Evolutionary conservation across 2,113 vertebrate genomes (phyloP), one percentile per base, ranked within the genome.

Genomic region (Calonectris borealis): DNA sequence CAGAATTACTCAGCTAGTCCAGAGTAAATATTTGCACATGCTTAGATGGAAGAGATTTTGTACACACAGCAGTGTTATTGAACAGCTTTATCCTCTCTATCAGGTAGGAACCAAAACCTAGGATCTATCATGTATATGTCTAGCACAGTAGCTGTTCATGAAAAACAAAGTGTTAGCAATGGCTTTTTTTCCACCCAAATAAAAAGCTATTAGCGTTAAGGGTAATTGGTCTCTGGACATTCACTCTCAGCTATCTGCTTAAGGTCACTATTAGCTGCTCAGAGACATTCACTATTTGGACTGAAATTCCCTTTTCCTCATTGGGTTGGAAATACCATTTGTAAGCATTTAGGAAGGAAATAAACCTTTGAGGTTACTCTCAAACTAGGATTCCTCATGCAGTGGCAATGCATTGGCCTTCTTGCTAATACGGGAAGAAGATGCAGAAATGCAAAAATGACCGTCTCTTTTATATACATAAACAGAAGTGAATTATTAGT

Each of bases 11-110:
- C 95, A 97, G 66, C 91, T 97, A 86, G 85, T 82, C 57, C 97
- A 97, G 77, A 97, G 93, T 90, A 98, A 98, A 95, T 96, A 97
- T 42, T 97, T 99, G 58, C 94, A 98, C 52, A 96, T 97, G 97
- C 95, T 98, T 78, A 98, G 98, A 81, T 98, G 98, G 98, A 98
- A 98, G 83, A 96, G 94, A 66, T 98, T 98, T 94, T 98, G 96
- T 88, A 96, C 7, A 0, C 92, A 95, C 6, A 49, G 94, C 77
- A 88, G 79, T 46, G 54, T 82, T 87, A 95, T 96, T 87, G 97
- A 98, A 76, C 96, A 97, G 46, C 96, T 98, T 85, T 98, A 98
- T 96, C 97, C 97, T 86, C 83, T 98, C 57, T 98, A 97, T 91
- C 98, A 98, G 97, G 98, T 98, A 97, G 25, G 88, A 96, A 83